These are phyloP conservation scores for Tragulus kanchil DNA, from an alignment of 2,113 vertebrate genomes.

Conservation along the genomic window DNA sequence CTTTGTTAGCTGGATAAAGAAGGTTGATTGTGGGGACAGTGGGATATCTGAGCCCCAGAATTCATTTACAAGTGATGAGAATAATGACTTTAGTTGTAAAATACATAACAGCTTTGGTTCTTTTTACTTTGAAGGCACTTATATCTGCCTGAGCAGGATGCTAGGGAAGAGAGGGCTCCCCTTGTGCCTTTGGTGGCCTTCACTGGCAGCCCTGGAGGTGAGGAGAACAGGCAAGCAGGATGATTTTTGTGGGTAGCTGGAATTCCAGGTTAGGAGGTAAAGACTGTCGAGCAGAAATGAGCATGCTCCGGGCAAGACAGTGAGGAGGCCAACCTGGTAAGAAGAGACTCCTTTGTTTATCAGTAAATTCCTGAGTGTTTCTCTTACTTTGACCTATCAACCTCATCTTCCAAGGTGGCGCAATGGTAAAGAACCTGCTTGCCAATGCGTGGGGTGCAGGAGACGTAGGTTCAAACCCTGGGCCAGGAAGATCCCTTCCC, in stretches of 20 bases:
- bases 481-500: not conserved
- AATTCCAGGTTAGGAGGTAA: not conserved
- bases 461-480: not conserved
- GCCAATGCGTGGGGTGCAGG: not conserved
- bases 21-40: not conserved
- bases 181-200: not conserved
- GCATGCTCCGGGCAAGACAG: not conserved
- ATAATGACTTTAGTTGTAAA: constrained; percentile 45
- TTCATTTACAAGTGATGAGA: constrained; percentile 38
- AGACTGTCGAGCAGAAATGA: not conserved
- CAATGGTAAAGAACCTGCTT: not conserved
- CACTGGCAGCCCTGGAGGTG: not conserved
- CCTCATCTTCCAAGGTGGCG: not conserved
- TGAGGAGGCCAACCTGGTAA: not conserved
- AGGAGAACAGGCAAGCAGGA: not conserved
- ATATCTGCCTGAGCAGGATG: not conserved
- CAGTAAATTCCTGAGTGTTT: not conserved
- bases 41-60: not conserved
- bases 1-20: not conserved
- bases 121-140: constrained; percentile 36
- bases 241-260: not conserved
- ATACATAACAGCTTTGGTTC: not conserved
- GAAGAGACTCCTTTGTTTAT: not conserved
- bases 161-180: not conserved
- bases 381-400: not conserved